Conservation (phyloP, 1,140 invertebrate genomes). For the Tribolium castaneum region DNA sequence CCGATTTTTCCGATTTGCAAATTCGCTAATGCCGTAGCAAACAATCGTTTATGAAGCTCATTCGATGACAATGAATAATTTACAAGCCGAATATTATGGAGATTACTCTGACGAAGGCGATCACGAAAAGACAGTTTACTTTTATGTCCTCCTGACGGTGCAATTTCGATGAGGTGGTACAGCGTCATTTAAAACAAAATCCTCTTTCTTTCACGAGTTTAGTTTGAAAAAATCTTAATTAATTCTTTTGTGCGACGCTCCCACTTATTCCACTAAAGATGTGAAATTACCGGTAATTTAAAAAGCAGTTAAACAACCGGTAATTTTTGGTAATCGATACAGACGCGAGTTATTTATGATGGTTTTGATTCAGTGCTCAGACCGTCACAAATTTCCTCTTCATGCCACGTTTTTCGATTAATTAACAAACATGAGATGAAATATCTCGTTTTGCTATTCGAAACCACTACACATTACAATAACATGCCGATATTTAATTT, state of each 20-base stretch:
- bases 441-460: neutral
- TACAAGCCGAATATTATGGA: slow-evolving; percentile 22
- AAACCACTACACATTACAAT: neutral
- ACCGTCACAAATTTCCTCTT: neutral
- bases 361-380: slow-evolving; percentile 1
- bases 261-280: neutral
- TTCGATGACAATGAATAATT: slow-evolving; percentile 20
- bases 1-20: neutral
- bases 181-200: neutral
- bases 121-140: slow-evolving; percentile 15
- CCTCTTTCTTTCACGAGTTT: neutral
- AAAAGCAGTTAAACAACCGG: slow-evolving; percentile 12
- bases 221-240: neutral
- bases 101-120: neutral
- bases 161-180: slow-evolving; percentile 1
- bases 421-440: neutral
- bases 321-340: slow-evolving; percentile 20
- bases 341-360: slow-evolving; percentile 5
- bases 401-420: slow-evolving; percentile 4
- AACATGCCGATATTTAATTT: neutral
- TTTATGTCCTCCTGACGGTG: slow-evolving; percentile 8
- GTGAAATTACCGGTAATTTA: slow-evolving; percentile 7
- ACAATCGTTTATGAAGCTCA: slow-evolving; percentile 4
- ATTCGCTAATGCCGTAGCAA: neutral
- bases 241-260: neutral